Evolutionary conservation across 2,888 invertebrate genomes (phyloP).

Genomic region (Ariolimax columbianus): DNA sequence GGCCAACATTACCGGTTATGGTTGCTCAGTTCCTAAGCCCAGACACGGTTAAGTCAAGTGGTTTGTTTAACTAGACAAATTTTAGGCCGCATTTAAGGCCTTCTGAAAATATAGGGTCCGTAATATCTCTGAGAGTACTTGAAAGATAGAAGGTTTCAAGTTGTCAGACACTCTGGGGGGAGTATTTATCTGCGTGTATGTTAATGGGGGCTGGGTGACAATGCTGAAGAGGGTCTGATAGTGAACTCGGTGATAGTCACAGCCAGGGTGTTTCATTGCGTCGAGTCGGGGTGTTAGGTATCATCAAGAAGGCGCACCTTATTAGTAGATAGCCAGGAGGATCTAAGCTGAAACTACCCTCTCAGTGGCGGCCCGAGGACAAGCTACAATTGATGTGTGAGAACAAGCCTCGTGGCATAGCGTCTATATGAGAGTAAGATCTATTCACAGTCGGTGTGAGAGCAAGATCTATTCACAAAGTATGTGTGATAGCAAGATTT

Average conservation of each 20-base stretch:
- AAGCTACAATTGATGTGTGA: too few relatives aligned
- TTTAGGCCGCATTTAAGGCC: conserved; percentile 8
- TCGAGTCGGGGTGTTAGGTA: too few relatives aligned
- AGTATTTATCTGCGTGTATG: not conserved
- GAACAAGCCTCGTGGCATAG: too few relatives aligned
- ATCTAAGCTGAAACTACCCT: too few relatives aligned
- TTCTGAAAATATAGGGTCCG: not conserved
- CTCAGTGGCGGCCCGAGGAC: too few relatives aligned
- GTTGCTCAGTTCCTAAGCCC: not conserved
- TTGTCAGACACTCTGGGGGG: not conserved
- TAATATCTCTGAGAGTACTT: not conserved
- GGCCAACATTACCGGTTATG: not conserved
- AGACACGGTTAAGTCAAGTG: conserved; percentile 21
- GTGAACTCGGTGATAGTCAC: not conserved
- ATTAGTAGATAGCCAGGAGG: too few relatives aligned
- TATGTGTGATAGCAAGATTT: too few relatives aligned
- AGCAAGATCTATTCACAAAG: too few relatives aligned
- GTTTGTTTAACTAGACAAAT: not conserved
- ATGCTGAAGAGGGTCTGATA: not conserved
- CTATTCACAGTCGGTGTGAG: too few relatives aligned
- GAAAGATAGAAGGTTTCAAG: not conserved
- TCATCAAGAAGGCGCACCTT: too few relatives aligned
- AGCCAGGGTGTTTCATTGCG: too few relatives aligned
- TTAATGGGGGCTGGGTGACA: not conserved
- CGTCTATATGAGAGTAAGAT: too few relatives aligned